Evolutionary conservation across 1,140 invertebrate species (phyloP), one percentile per base, ranked within the genome.

Genomic region (Drosophila repletoides): DNA sequence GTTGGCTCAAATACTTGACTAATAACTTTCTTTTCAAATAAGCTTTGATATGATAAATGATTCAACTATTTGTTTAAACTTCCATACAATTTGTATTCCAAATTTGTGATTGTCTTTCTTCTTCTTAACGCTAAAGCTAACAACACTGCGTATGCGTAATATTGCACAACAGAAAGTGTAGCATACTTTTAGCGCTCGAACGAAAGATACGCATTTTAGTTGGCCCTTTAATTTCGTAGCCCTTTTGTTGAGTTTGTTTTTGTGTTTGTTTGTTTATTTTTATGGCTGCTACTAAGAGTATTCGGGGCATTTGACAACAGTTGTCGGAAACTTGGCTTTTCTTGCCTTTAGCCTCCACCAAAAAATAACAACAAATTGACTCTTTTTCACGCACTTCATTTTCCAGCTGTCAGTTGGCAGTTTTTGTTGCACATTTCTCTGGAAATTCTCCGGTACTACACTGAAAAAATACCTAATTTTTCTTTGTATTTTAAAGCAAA

Each of bases 271-370:
- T 40, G 51, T 46, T 59, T 6, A 6, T 10, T 43, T 49, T 60
- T 33, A 12, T 60, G 10, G 28, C 49, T 40, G 17, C n/a, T 40
- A 52, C 36, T 45, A 29, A 26, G 64, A 58, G 41, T 64, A 71
- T 72, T 76, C 40, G 29, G 53, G 56, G 29, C 45, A 59, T n/a
- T 48, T 55, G 58, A 63, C 56, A 63, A 63, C 49, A 46, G 29
- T 70, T 83, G 77, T 66, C 69, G 60, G 69, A 84, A 84, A 77
- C 73, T 77, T 83, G 79, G 68, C 48, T 40, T 48, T 72, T 52
- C 49, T 73, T 38, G 55, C 36, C 41, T 29, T 58, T 55, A 43
- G 41, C 55, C 17, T 51, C 10, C 14, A 43, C 28, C 38, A 29
- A 19, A 56, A 46, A 53, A 29, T 24, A 41, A 29, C 36, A 80